Base-by-base conservation (phyloP, 2,797 vertebrate species). In the Periophthalmus magnuspinnatus region DNA sequence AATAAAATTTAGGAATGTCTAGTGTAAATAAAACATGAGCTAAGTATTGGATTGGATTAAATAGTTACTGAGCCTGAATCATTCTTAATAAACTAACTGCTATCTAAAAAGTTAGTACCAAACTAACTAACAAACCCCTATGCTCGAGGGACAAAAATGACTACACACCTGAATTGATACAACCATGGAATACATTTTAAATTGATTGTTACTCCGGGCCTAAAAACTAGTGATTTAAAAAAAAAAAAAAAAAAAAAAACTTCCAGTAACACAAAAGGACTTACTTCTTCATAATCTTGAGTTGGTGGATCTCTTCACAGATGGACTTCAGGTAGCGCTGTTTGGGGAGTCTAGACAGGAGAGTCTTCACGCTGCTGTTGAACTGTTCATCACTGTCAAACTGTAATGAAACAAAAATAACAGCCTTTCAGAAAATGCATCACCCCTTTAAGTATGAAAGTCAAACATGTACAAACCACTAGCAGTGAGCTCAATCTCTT, bases 271-370 rank as follows among this genome's bases (percentile, higher is more conserved):
- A 60, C 19, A 21, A 61, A 64, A 65, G 17, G n/a, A 77, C 84
- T 80, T 89, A 96, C 96, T 94, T 93, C 84, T 97, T 99, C 45
- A 82, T 89, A 13, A 99, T 93, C 90, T 98, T 99, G 75, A 96
- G 95, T 62, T 89, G 94, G 80, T 97, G 95, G 76, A 99, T 95
- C 92, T 98, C 96, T 8, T 99, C 98, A 67, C 97, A 99, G 83
- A 99, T 94, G 72, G 91, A 90, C 85, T 98, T 96, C 65, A 99
- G 90, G 86, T 99, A 99, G 73, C 96, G 94, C 81, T 99, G 97
- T 89, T 98, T 99, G 14, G 96, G 96, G 62, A 96, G 93, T 38
- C 91, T 95, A 32, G 95, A 96, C 78, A 98, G 84, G 81, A 99
- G 88, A 54, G 95, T 94, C 89, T 96, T 97, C 84, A 97, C 95